Conservation (phyloP, 2,113 vertebrate genomes). For the Oryzias curvinotus region DNA sequence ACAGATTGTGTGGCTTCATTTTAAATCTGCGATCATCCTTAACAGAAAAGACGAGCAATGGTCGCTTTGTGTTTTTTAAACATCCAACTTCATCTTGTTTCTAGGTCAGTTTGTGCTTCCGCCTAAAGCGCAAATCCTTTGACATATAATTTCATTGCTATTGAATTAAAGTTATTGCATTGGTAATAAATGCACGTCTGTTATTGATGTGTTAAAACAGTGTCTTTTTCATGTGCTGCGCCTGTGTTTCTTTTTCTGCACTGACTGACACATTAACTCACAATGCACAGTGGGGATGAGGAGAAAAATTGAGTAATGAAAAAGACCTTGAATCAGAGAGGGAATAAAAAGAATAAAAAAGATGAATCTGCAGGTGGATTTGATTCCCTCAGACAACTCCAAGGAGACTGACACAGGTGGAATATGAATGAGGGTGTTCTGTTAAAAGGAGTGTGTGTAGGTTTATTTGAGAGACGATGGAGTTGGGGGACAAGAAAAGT, state of each 20-base stretch:
- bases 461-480: constrained; percentile 15
- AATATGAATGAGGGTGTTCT: constrained; percentile 68
- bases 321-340: constrained; percentile 56
- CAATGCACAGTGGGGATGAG: constrained; percentile 15
- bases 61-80: too few relatives aligned
- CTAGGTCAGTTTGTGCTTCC: too few relatives aligned
- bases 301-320: constrained; percentile 43
- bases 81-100: too few relatives aligned
- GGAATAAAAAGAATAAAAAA: constrained; percentile 65
- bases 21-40: too few relatives aligned
- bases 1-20: too few relatives aligned
- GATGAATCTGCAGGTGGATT: constrained; percentile 71
- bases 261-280: constrained; percentile 22
- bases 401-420: constrained; percentile 70
- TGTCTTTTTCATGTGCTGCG: constrained; percentile 5
- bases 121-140: too few relatives aligned
- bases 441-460: constrained; percentile 20
- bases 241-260: constrained; percentile 4
- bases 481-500: constrained; percentile 10
- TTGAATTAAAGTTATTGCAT: background rate
- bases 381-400: constrained; percentile 70
- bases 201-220: background rate
- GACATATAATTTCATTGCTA: too few relatives aligned
- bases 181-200: background rate
- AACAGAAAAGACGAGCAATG: too few relatives aligned